phyloP scores from a whole-genome alignment of 2,113 vertebrate genomes.

The Collichthys lucidus region DNA sequence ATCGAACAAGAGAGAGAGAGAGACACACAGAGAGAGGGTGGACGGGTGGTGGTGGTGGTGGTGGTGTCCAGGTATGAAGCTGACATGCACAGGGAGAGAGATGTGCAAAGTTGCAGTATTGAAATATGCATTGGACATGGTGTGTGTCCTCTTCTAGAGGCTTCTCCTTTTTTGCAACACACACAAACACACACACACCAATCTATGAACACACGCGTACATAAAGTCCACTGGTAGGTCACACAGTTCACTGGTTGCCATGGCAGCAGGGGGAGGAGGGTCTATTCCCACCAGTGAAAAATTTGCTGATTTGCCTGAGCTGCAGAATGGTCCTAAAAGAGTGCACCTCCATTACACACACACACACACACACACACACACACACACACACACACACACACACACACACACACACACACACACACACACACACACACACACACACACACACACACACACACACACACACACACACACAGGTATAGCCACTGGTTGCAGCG shows the following conservation, averaged over 20 bases:
- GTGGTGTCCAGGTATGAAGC: slow-evolving; percentile 27
- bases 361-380: not conserved
- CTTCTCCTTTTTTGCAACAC: slow-evolving; percentile 31
- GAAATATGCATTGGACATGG: slow-evolving; percentile 31
- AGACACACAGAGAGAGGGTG: not conserved
- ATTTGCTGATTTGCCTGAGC: slow-evolving; percentile 52
- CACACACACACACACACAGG: not conserved
- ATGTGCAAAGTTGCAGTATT: not conserved
- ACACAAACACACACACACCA: slow-evolving; percentile 38
- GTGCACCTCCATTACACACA: slow-evolving; percentile 22
- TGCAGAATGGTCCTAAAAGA: slow-evolving; percentile 40
- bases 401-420: not conserved
- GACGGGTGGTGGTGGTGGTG: not conserved
- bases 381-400: not conserved
- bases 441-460: not conserved
- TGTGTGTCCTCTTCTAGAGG: slow-evolving; percentile 11
- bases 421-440: not conserved
- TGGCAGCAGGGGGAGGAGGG: slow-evolving; percentile 47
- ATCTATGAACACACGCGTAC: slow-evolving; percentile 25
- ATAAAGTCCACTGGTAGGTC: slow-evolving; percentile 43
- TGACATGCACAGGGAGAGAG: slow-evolving; percentile 13
- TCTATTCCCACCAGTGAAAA: slow-evolving; percentile 48
- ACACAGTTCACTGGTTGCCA: slow-evolving; percentile 67
- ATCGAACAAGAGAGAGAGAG: not conserved
- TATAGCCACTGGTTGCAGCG: not conserved